Percentiles rank a stretch among this genome's conserved stretches.
phyloP scores from a whole-genome alignment of 1,140 invertebrate genomes.

The Acromyrmex echinatior region DNA sequence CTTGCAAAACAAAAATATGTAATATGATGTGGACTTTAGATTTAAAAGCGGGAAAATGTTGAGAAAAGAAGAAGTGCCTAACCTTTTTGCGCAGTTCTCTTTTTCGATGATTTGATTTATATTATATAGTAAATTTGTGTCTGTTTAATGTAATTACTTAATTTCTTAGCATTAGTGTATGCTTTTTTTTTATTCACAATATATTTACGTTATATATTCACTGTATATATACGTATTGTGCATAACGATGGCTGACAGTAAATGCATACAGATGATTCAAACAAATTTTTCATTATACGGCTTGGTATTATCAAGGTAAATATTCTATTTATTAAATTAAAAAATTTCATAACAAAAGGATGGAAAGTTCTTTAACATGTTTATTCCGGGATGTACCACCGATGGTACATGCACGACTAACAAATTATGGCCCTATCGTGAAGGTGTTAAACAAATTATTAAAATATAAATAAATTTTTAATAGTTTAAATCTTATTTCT shows the following conservation, averaged over 20 bases:
- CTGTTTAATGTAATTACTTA: not conserved
- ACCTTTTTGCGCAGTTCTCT: not conserved
- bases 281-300: conserved; percentile 87
- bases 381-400: too few relatives aligned
- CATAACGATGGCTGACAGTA: conserved; percentile 74
- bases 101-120: not conserved
- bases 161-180: not conserved
- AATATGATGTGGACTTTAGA: not conserved
- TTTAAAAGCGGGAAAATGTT: not conserved
- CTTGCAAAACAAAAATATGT: not conserved
- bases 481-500: not conserved
- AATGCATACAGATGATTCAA: conserved; percentile 84
- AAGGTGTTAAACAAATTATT: not conserved
- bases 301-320: conserved; percentile 85
- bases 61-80: not conserved
- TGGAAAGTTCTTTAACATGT: not conserved
- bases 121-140: not conserved
- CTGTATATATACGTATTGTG: not conserved
- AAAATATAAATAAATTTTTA: conserved; percentile 43
- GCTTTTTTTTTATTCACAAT: not conserved
- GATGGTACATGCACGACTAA: too few relatives aligned
- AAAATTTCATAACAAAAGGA: not conserved
- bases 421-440: too few relatives aligned
- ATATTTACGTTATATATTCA: too few relatives aligned
- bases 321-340: conserved; percentile 5